phyloP scores from a whole-genome alignment of 2,113 vertebrate species.

The Cebidichthys violaceus region DNA sequence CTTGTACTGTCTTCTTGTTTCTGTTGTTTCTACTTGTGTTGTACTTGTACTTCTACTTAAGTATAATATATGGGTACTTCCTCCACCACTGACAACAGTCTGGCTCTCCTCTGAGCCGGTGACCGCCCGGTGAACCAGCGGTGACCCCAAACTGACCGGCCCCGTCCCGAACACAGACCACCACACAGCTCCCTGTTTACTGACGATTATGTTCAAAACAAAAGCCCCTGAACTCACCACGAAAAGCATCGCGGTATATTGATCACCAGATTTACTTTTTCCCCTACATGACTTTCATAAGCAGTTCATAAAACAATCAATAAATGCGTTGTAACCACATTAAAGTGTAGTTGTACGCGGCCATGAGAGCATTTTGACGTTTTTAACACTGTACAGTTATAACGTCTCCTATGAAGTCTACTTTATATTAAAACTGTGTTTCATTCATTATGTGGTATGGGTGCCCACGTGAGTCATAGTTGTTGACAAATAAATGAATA shows the following conservation, averaged over 20 bases:
- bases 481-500: neutral
- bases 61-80: neutral
- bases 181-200: constrained; percentile 29
- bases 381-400: neutral
- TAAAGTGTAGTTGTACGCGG: neutral
- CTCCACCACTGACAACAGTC: constrained; percentile 34
- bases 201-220: neutral
- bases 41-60: neutral
- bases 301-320: neutral
- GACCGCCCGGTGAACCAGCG: constrained; percentile 75
- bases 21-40: neutral
- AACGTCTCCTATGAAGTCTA: neutral
- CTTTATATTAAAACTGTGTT: neutral
- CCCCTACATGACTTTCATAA: neutral
- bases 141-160: constrained; percentile 72
- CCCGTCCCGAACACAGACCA: constrained; percentile 61
- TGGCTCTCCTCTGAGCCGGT: constrained; percentile 57
- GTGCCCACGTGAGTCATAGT: neutral
- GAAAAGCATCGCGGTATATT: neutral
- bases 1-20: neutral
- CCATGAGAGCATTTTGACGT: neutral
- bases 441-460: neutral
- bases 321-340: neutral
- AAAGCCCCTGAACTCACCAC: neutral
- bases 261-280: neutral